These are phyloP conservation scores for Heliconius erato DNA, from an alignment of 2,888 invertebrate genomes.

Conservation along the genomic window DNA sequence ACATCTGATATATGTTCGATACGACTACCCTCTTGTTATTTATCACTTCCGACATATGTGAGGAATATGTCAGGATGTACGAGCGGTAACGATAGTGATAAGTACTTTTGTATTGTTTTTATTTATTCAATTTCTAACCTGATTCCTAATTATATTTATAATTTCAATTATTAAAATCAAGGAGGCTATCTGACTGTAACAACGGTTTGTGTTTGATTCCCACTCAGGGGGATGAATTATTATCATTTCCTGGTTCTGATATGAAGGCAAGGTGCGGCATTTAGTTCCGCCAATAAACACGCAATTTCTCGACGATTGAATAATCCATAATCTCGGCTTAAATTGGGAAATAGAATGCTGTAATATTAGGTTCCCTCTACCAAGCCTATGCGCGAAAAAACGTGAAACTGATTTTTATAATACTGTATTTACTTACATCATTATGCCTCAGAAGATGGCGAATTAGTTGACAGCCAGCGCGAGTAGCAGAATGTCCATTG, in stretches of 20 bases:
- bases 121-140: too few species aligned
- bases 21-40: too few species aligned
- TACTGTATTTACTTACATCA: slow-evolving; percentile 79
- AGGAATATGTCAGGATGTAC: too few species aligned
- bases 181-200: background rate
- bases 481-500: slow-evolving; percentile 87
- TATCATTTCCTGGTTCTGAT: background rate
- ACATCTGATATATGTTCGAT: too few species aligned
- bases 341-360: background rate
- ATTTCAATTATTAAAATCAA: too few species aligned
- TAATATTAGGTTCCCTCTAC: background rate
- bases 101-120: too few species aligned
- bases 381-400: background rate
- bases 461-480: slow-evolving; percentile 90
- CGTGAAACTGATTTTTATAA: background rate
- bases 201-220: background rate
- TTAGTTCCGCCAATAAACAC: background rate
- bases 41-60: too few species aligned
- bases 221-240: background rate
- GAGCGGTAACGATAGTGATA: too few species aligned
- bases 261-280: background rate
- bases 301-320: background rate
- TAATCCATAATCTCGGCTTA: too few species aligned
- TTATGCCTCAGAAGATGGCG: slow-evolving; percentile 89
- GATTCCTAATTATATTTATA: too few species aligned